Conservation (phyloP, 2,113 vertebrate species). For the Melanostigma gelatinosum region DNA sequence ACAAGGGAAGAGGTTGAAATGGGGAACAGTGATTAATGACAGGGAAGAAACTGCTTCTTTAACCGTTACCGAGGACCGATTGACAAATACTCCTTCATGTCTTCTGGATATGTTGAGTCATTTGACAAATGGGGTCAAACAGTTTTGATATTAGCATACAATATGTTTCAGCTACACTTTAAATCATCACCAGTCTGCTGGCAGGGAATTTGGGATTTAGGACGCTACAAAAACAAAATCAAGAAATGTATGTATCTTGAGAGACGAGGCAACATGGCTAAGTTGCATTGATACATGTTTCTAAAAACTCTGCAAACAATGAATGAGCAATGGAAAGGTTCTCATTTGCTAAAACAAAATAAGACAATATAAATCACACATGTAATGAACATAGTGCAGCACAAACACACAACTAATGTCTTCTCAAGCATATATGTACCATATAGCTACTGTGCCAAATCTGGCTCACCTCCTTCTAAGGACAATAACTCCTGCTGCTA, state of each 20-base stretch:
- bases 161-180: slow-evolving; percentile 12
- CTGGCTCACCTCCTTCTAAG: slow-evolving; percentile 70
- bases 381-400: slow-evolving; percentile 65
- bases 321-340: slow-evolving; percentile 39
- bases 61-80: slow-evolving; percentile 17
- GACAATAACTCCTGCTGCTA: slow-evolving; percentile 69
- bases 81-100: neutral
- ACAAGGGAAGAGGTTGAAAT: slow-evolving; percentile 32
- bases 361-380: slow-evolving; percentile 61
- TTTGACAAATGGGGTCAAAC: slow-evolving; percentile 12
- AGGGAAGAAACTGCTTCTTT: slow-evolving; percentile 24
- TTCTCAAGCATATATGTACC: slow-evolving; percentile 69
- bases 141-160: slow-evolving; percentile 19
- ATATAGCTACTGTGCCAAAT: slow-evolving; percentile 74
- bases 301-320: slow-evolving; percentile 43
- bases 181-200: slow-evolving; percentile 26
- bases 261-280: slow-evolving; percentile 46
- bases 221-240: slow-evolving; percentile 34
- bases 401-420: slow-evolving; percentile 75
- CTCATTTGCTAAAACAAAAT: slow-evolving; percentile 51
- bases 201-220: slow-evolving; percentile 29
- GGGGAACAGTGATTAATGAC: slow-evolving; percentile 22
- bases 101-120: slow-evolving; percentile 2
- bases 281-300: slow-evolving; percentile 41
- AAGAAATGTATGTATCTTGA: slow-evolving; percentile 20